Evolutionary conservation across 1,140 invertebrate genomes (phyloP).

Genomic region (Euura saliciscinereae): DNA sequence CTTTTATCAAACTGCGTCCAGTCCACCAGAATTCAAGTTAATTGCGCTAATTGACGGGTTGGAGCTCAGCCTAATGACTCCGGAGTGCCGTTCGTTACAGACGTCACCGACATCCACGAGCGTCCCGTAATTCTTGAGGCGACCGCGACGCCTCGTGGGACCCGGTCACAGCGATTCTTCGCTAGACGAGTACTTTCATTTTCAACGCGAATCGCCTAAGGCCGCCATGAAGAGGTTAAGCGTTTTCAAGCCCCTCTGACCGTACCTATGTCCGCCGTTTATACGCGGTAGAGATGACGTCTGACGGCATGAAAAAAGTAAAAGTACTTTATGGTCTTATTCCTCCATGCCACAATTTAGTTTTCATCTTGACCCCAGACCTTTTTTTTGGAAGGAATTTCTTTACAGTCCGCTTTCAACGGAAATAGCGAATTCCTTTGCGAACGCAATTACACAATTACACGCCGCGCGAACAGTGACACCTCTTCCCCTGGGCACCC

Average conservation of each 20-base stretch:
- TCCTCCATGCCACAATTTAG: not conserved
- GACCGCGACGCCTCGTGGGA: not conserved
- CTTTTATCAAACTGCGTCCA: conserved; percentile 3
- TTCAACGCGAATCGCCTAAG: conserved; percentile 26
- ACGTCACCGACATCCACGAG: not conserved
- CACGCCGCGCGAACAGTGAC: not conserved
- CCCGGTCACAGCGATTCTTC: not conserved
- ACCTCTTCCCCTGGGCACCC: conserved; percentile 1
- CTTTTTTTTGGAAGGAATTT: no score
- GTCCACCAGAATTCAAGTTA: conserved; percentile 28
- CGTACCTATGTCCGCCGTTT: not conserved
- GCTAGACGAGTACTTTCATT: conserved; percentile 26
- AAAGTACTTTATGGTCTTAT: not conserved
- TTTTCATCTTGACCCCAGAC: not conserved
- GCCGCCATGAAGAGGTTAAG: conserved; percentile 16
- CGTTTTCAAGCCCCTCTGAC: not conserved
- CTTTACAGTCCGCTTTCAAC: not conserved
- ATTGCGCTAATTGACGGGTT: conserved; percentile 40
- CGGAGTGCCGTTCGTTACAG: conserved; percentile 10
- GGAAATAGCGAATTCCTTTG: not conserved
- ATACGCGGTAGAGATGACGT: not conserved
- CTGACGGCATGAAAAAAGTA: conserved; percentile 1
- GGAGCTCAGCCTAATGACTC: conserved; percentile 22
- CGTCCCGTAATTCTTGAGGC: not conserved
- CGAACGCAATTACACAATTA: not conserved